Conservation (phyloP, 2,797 vertebrate genomes). For the Chaetophractus vellerosus region DNA sequence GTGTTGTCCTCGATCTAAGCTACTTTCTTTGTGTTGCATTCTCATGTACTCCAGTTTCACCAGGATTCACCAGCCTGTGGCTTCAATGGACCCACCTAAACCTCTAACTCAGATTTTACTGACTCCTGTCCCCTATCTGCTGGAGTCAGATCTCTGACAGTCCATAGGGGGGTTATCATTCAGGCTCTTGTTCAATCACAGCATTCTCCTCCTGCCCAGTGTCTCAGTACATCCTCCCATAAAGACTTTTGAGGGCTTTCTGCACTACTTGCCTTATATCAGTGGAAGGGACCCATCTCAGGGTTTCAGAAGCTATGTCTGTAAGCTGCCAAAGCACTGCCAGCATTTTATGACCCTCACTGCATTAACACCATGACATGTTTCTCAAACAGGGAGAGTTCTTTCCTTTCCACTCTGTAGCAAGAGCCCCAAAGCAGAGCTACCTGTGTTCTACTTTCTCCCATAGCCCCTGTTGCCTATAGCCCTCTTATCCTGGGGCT, state of each 20-base stretch:
- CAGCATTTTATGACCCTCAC: background rate
- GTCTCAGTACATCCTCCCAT: background rate
- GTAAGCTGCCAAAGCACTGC: background rate
- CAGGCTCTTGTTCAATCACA: background rate
- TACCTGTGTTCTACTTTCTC: background rate
- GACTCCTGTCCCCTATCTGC: background rate
- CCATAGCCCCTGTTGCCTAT: background rate
- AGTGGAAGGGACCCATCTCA: background rate
- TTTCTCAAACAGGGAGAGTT: background rate
- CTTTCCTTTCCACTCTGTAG: background rate
- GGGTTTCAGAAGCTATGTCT: background rate
- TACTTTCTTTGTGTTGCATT: background rate
- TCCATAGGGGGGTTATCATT: background rate
- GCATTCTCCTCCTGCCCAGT: background rate
- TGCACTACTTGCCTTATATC: background rate
- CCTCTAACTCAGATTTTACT: background rate
- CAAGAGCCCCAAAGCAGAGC: background rate
- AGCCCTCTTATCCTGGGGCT: background rate
- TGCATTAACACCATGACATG: background rate
- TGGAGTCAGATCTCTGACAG: background rate
- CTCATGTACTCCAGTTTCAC: background rate
- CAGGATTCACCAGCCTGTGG: background rate
- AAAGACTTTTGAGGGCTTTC: background rate
- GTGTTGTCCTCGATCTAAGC: rapidly evolving
- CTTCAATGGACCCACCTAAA: background rate